Base-by-base conservation (phyloP, 2,888 invertebrate genomes). In the Brachypalpus laphriformis region DNA sequence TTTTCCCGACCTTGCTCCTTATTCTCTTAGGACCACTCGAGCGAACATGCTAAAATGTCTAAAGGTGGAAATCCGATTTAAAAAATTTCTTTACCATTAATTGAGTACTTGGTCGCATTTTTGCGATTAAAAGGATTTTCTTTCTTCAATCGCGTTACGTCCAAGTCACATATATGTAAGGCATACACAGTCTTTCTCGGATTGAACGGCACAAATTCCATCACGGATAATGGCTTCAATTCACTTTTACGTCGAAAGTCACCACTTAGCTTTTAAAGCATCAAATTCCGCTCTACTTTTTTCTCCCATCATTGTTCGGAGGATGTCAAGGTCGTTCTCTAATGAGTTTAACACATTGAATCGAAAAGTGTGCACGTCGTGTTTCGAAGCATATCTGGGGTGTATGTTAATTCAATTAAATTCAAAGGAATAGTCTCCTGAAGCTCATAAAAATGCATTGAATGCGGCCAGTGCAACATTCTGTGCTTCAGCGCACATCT, bases 331-430 rank as follows among this genome's bases (percentile, higher is more conserved):
- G 77, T 47, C 25, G 47, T 11, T 63, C 54, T 28, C 37, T 18
- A 71, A 78, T 65, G 16, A 25, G 57, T 63, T 56, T 18, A 63
- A 57, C 47, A 37, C 56, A 63, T 54, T 61, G 61, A 61, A 51
- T 59, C 77, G 77, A 54, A 51, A 51, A 70, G 72, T 57, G 51
- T 57, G 28, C 57, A 72, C 40, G 16, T 31, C 14, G 40, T 14
- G 20, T 31, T 40, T 3, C 9, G 18, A 37, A 45, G 9, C 42
- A 42, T 18, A 57, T 14, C 18, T 8, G 18, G 22, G 49, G 49
- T 49, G 42, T 22, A 74, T 47, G 68, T 56, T 75, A 75, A 75
- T 75, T 54, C 63, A 82, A 65, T 82, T 70, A 70, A 54, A 56
- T 59, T 37, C n/a, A 47, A 78, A 20, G 14, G 31, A 51, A 51